These are phyloP conservation scores for Mamestra configurata DNA, from an alignment of 1,140 invertebrate genomes.

Conservation along the genomic window DNA sequence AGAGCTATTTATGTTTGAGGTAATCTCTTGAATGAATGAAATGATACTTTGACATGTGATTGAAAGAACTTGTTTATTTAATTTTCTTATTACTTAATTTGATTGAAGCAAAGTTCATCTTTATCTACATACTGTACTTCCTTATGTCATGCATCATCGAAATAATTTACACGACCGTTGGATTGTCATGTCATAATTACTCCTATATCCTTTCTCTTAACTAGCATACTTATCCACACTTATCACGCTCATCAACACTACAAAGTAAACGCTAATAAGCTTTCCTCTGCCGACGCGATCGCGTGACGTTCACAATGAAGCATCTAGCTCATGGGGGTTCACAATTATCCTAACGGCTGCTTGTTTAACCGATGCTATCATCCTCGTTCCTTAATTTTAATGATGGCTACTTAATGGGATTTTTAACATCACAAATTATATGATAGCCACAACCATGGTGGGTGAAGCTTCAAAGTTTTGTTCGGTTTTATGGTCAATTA, in stretches of 20 bases:
- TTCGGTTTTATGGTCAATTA: constrained; percentile 12
- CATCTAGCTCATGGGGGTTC: constrained; percentile 32
- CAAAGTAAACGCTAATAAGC: constrained; percentile 14
- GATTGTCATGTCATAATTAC: not conserved
- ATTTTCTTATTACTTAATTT: not conserved
- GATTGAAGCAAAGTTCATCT: not conserved
- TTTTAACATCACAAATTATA: constrained; percentile 44
- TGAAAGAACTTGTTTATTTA: not conserved
- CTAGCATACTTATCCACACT: constrained; percentile 7
- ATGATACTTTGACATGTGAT: not conserved
- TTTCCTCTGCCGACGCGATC: constrained; percentile 4
- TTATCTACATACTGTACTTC: not conserved
- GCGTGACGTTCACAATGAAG: constrained; percentile 37
- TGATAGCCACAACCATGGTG: not conserved
- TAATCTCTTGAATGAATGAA: constrained; percentile 14
- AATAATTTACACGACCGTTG: not conserved
- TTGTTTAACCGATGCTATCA: constrained; percentile 40
- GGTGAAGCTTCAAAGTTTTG: not conserved
- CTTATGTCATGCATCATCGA: not conserved
- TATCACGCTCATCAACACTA: constrained; percentile 17
- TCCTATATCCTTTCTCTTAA: constrained; percentile 8
- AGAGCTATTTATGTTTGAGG: not conserved
- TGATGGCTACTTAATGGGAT: constrained; percentile 39
- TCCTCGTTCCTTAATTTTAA: constrained; percentile 23
- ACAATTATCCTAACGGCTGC: constrained; percentile 46